Evolutionary conservation across 2,888 invertebrate genomes (phyloP).

Genomic region (Bombylius discolor): DNA sequence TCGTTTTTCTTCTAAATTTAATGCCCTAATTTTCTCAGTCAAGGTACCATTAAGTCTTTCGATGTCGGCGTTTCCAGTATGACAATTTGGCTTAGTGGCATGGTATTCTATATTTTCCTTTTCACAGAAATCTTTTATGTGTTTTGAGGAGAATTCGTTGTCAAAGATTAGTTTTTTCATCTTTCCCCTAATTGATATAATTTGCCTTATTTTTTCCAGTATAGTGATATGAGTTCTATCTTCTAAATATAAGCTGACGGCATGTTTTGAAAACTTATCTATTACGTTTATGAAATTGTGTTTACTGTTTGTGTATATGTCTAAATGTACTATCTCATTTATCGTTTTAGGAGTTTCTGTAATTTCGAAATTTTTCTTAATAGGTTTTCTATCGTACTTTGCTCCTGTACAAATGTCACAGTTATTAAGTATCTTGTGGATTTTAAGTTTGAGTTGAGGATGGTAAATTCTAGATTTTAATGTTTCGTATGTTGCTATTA

Average conservation of each 20-base stretch:
- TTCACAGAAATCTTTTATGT: background rate
- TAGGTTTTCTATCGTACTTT: no score
- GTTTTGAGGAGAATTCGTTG: background rate
- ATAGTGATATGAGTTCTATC: background rate
- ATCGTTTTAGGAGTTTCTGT: background rate
- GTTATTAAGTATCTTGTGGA: no score
- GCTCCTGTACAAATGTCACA: no score
- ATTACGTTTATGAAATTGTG: constrained; percentile 1
- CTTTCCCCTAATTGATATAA: background rate
- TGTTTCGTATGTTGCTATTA: no score
- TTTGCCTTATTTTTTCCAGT: background rate
- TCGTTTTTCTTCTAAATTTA: constrained; percentile 3
- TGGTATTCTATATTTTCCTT: background rate
- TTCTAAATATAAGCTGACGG: background rate
- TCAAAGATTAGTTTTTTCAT: background rate
- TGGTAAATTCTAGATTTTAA: no score
- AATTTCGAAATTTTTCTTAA: background rate
- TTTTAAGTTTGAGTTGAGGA: no score
- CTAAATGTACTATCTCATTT: background rate
- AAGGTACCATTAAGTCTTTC: constrained; percentile 2
- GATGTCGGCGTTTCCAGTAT: background rate
- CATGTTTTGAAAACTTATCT: constrained; percentile 3
- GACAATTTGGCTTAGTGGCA: background rate
- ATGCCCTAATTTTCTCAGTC: background rate
- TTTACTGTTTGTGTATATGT: background rate